phyloP scores from a whole-genome alignment of 2,113 vertebrate genomes.

The Mobula hypostoma region DNA sequence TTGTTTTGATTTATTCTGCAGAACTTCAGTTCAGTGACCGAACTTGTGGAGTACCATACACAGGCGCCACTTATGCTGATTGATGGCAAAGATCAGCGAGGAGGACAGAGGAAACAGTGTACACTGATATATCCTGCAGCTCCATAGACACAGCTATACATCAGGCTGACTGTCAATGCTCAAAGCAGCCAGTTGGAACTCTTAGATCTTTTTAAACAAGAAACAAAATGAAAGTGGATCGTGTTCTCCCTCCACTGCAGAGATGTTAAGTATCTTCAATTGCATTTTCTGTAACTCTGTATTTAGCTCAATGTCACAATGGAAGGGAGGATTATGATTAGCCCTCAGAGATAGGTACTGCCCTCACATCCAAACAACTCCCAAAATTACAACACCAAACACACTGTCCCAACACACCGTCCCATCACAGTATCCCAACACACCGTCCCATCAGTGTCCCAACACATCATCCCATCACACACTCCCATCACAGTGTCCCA shows the following conservation, averaged over 20 bases:
- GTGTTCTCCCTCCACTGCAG: background rate
- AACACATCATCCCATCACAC: too few species aligned
- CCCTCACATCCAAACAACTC: too few species aligned
- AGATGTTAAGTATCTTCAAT: background rate
- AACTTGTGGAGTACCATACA: constrained; percentile 75
- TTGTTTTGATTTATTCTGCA: constrained; percentile 41
- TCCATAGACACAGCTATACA: constrained; percentile 29
- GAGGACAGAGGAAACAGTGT: constrained; percentile 76
- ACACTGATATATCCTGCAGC: constrained; percentile 65
- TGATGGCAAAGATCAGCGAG: constrained; percentile 78
- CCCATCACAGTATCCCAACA: too few species aligned
- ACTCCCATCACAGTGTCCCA: too few species aligned
- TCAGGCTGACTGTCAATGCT: background rate
- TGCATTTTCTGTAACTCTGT: background rate
- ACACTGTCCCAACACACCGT: too few species aligned
- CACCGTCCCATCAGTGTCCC: too few species aligned
- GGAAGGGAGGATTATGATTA: background rate
- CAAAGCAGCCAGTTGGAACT: background rate
- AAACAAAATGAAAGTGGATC: too few species aligned
- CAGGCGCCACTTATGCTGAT: constrained; percentile 82
- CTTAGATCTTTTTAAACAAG: background rate
- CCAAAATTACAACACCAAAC: too few species aligned
- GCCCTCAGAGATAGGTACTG: background rate
- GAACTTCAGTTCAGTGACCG: constrained; percentile 71
- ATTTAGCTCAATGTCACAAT: background rate